phyloP scores from a whole-genome alignment of 2,888 invertebrate genomes.

The Bombyx huttoni region DNA sequence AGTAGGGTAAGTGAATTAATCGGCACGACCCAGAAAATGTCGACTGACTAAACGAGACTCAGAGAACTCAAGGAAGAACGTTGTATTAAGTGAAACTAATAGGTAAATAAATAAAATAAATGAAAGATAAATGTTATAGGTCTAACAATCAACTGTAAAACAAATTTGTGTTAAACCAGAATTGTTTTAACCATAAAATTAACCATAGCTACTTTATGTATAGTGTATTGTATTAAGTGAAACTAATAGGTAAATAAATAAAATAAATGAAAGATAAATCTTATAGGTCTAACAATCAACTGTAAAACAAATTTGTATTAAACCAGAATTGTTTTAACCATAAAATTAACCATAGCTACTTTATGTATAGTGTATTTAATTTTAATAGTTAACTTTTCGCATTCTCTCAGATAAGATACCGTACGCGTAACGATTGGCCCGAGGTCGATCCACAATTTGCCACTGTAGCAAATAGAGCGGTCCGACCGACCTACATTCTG shows the following conservation, averaged over 20 bases:
- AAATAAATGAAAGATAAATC: too few relatives aligned
- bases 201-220: too few relatives aligned
- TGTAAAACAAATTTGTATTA: too few relatives aligned
- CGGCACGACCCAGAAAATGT: conserved; percentile 64
- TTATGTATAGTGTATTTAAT: too few relatives aligned
- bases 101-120: too few relatives aligned
- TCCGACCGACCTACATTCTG: conserved; percentile 62
- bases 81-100: background rate
- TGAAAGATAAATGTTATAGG: too few relatives aligned
- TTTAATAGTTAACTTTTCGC: background rate
- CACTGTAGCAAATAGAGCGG: conserved; percentile 62
- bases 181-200: too few relatives aligned
- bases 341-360: too few relatives aligned
- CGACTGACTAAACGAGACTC: conserved; percentile 15
- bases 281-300: too few relatives aligned
- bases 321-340: too few relatives aligned
- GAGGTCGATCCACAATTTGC: conserved; percentile 67
- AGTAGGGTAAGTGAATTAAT: conserved; percentile 67
- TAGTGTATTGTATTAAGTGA: background rate
- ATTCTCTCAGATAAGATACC: conserved; percentile 51
- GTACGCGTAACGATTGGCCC: conserved; percentile 41
- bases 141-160: too few relatives aligned
- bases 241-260: background rate
- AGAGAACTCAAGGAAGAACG: conserved; percentile 12
- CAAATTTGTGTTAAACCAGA: too few relatives aligned